Evolutionary conservation across 1,140 invertebrate species (phyloP), one percentile per base, ranked within the genome.

Genomic region (Apis florea): DNA sequence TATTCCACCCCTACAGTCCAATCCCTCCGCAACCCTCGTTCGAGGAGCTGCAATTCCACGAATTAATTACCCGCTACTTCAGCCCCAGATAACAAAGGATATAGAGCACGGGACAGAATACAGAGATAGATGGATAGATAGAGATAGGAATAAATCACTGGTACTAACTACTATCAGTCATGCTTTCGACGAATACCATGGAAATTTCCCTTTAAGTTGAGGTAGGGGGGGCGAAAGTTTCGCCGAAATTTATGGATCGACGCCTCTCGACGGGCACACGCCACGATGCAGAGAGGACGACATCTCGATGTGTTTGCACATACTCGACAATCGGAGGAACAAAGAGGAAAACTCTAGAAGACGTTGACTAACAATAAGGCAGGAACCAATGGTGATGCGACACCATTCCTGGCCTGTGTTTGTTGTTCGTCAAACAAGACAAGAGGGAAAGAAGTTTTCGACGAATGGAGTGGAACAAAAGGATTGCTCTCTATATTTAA

Each of bases 1-100:
- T 53, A 13, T 31, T 49, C 11, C 61, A n/a, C 4, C 49, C 19
- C 8, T 8, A 21, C 26, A n/a, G 21, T 51, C 31, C n/a, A 13
- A 24, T 26, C 21, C 21, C 47, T 13, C 8, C 6, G 66, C 19
- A 73, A 73, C 31, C 66, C 71, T 58, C 63, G 79, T 21, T 40
- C 71, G 79, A 67, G 63, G 54, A 72, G 69, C 69, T 64, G 77
- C 77, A 64, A 80, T 80, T 80, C 54, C 71, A 67, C 71, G 79
- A 80, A 80, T 80, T 80, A 80, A 80, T 80, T 80, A 80, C 53
- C 71, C 53, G 71, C 71, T 26, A 51, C 59, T 80, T 53, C 79
- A 67, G 47, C 13, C 61, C 24, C 71, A 53, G 71, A 80, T 80
- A 80, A 80, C 79, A 80, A 80, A 63, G 47, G 71, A 80, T 80